Conservation (phyloP, 2,113 vertebrate species). For the Pandion haliaetus region DNA sequence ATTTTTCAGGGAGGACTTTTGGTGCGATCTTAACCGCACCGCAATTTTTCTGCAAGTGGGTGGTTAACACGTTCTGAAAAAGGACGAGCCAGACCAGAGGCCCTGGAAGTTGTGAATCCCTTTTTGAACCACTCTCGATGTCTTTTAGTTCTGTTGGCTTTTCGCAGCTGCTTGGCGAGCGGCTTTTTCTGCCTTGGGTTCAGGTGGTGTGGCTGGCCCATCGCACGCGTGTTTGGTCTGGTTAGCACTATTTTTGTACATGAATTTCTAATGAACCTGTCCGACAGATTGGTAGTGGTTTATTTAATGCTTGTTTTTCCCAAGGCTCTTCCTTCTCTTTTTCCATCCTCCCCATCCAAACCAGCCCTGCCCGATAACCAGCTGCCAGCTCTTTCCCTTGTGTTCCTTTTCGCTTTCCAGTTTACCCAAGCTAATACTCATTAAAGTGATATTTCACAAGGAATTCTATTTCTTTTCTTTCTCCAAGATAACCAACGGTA, state of each 20-base stretch:
- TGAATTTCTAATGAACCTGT: background rate
- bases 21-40: background rate
- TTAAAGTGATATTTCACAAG: background rate
- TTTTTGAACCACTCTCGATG: rapidly evolving
- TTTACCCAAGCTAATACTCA: background rate
- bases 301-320: background rate
- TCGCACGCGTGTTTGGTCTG: rapidly evolving
- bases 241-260: background rate
- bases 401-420: background rate
- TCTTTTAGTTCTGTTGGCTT: background rate
- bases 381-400: background rate
- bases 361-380: background rate
- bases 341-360: background rate
- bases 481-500: background rate
- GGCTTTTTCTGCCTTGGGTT: background rate
- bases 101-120: background rate
- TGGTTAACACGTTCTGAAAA: background rate
- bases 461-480: background rate
- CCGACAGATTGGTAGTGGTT: background rate
- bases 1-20: background rate
- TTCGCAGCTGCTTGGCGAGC: background rate
- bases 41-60: background rate
- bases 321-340: background rate
- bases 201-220: background rate
- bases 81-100: background rate